Base-by-base conservation (phyloP, 1,140 invertebrate genomes). In the Lordiphosa mommai region DNA sequence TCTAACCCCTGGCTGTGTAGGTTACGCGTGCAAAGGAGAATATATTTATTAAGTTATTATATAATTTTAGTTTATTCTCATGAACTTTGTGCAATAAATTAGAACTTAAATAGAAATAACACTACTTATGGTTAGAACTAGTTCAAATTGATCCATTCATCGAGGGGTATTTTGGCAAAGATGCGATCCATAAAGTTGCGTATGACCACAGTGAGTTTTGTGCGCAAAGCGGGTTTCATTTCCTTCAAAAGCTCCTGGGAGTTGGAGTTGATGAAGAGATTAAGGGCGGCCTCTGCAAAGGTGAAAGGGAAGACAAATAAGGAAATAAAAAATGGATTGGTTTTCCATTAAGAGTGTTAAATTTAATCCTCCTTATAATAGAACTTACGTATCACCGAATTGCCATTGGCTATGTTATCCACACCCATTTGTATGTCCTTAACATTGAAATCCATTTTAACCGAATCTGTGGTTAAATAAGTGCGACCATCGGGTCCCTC, bases 221-320 rank as follows among this genome's bases (percentile, higher is more conserved):
- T 91, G 64, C 94, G 93, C 20, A 96, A 90, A 84, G 94, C 93
- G 0, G 95, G 95, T 87, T 96, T 96, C 95, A 96, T 96, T 90
- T 96, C 94, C 76, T 94, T 94, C 6, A 95, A 82, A 5, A 96
- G 89, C 61, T 95, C 95, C 76, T 96, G 94, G 1, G 94, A 92
- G 82, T 96, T 95, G 0, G 93, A 94, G 84, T 96, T 96, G 84
- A 96, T 96, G 88, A 96, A 95, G n/a, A 88, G 64, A 89, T 96
- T 96, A 34, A 96, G 84, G 27, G 94, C 95, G 17, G 94, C 94
- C 85, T 95, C 95, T 96, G 89, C 55, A 90, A 6, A 1, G 8
- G 2, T 2, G 9, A 29, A n/a, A 4, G 4, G 6, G 23, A 27
- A 6, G 1, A 8, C 10, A 13, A 1, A 13, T 4, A 6, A 32